Conservation (phyloP, 2,797 vertebrate genomes). For the Lithobates sylvaticus region DNA sequence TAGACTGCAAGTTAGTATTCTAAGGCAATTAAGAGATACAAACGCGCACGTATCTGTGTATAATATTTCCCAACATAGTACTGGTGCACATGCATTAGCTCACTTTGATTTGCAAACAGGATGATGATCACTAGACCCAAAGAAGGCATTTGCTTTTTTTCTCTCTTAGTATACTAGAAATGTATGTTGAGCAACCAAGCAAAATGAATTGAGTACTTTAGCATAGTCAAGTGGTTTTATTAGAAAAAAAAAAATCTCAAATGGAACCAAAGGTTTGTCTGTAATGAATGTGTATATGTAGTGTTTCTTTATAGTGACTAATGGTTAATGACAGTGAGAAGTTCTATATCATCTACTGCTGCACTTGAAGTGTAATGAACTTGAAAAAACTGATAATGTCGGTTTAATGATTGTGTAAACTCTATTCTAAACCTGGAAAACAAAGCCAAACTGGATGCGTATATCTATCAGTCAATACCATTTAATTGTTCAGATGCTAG, state of each 20-base stretch:
- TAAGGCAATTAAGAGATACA: constrained; percentile 31
- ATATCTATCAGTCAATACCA: neutral
- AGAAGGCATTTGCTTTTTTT: neutral
- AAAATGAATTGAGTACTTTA: neutral
- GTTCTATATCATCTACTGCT: neutral
- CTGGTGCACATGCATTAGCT: neutral
- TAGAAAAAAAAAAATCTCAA: neutral
- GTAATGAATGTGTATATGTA: too few species aligned
- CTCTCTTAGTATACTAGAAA: neutral
- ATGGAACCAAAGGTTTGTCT: neutral
- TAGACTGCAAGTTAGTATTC: constrained; percentile 11
- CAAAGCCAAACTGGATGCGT: neutral
- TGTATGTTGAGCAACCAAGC: neutral
- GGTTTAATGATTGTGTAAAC: neutral
- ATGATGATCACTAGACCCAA: neutral
- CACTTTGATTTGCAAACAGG: neutral
- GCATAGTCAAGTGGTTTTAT: neutral
- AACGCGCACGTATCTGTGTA: neutral
- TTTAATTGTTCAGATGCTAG: neutral
- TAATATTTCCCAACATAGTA: neutral
- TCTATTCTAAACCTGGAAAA: neutral
- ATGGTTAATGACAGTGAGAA: neutral
- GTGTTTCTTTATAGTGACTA: neutral
- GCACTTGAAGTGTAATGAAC: neutral
- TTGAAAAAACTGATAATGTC: neutral